These are phyloP conservation scores for Netelia inedita DNA, from an alignment of 2,888 invertebrate species.

Conservation along the genomic window DNA sequence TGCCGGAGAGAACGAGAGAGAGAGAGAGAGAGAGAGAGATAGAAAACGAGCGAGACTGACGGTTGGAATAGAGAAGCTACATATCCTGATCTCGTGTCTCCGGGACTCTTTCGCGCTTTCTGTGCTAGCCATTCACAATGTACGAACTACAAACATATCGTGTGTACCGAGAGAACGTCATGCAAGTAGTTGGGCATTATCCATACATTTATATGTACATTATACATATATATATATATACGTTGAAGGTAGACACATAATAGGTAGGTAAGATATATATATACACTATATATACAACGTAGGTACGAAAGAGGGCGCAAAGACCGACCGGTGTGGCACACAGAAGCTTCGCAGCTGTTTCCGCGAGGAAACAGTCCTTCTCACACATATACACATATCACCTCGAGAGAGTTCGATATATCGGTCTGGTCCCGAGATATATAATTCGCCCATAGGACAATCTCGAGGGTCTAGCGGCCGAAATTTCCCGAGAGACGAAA, in stretches of 20 bases:
- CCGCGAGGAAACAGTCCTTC: constrained; percentile 54
- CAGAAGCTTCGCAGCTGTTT: constrained; percentile 66
- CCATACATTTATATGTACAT: constrained; percentile 16
- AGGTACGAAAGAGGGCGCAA: constrained; percentile 50
- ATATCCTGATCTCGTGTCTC: constrained; percentile 49
- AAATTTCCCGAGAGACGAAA: no score
- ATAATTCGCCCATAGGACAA: neutral
- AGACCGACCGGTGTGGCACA: constrained; percentile 60
- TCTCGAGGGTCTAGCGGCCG: no score
- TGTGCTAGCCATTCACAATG: constrained; percentile 58
- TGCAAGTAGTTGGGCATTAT: constrained; percentile 48
- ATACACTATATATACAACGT: constrained; percentile 7
- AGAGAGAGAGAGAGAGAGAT: neutral
- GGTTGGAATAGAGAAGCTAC: constrained; percentile 53
- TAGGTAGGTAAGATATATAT: constrained; percentile 3
- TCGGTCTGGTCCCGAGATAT: neutral
- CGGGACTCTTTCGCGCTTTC: constrained; percentile 50
- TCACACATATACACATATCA: constrained; percentile 7
- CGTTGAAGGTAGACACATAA: constrained; percentile 17
- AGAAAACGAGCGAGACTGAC: constrained; percentile 42
- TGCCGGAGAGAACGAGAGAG: neutral
- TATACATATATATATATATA: constrained; percentile 13
- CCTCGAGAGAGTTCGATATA: neutral
- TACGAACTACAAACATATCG: constrained; percentile 52
- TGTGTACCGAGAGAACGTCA: constrained; percentile 30